Evolutionary conservation across 2,888 invertebrate species (phyloP).

Genomic region (Perithous albicinctus): DNA sequence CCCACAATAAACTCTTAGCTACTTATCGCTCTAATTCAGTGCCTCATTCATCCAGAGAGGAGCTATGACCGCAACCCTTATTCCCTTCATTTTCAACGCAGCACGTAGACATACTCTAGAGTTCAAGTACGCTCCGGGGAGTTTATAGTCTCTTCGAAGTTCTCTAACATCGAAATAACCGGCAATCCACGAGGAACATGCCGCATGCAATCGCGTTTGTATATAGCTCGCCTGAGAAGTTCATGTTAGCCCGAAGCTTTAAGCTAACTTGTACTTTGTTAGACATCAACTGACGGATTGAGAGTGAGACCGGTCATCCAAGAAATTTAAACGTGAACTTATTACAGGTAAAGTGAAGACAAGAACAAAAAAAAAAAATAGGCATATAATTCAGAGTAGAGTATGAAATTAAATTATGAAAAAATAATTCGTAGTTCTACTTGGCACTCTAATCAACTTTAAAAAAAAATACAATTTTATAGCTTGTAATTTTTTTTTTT

Average conservation of each 20-base stretch:
- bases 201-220: slow-evolving; percentile 1
- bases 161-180: slow-evolving; percentile 16
- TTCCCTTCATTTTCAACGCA: slow-evolving; percentile 17
- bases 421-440: too few relatives aligned
- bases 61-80: slow-evolving; percentile 16
- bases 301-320: not conserved
- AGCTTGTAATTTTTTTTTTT: too few relatives aligned
- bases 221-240: not conserved
- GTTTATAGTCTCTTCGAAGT: slow-evolving; percentile 33
- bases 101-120: slow-evolving; percentile 19
- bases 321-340: not conserved
- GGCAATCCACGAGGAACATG: not conserved
- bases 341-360: too few relatives aligned
- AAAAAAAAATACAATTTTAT: too few relatives aligned
- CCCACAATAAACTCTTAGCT: not conserved
- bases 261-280: slow-evolving; percentile 4
- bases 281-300: not conserved
- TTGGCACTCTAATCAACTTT: too few relatives aligned
- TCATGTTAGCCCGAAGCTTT: not conserved
- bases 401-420: too few relatives aligned
- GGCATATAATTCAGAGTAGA: too few relatives aligned
- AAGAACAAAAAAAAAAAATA: too few relatives aligned
- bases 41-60: slow-evolving; percentile 8
- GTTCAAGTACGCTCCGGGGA: slow-evolving; percentile 21
- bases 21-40: slow-evolving; percentile 37